A percentile compares a stretch with the other conserved stretches of the same genome.
phyloP scores from a whole-genome alignment of 2,797 vertebrate species.

The Psittacula derbiana region DNA sequence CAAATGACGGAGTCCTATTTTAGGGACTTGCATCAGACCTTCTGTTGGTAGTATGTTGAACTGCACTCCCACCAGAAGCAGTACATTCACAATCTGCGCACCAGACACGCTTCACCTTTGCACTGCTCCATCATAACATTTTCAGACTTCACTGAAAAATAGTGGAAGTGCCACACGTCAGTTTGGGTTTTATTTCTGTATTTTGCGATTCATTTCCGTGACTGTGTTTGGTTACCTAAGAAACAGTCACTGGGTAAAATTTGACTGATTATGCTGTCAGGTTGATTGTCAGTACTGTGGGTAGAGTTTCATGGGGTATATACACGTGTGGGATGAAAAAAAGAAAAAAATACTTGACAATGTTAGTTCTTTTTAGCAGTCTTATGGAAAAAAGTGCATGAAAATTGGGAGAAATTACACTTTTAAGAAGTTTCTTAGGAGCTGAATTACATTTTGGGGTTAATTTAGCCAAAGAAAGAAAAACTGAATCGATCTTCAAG shows the following conservation, averaged over 20 bases:
- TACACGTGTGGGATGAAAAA: background rate
- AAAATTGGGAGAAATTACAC: background rate
- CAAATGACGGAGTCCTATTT: background rate
- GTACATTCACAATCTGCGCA: background rate
- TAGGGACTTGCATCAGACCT: background rate
- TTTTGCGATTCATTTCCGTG: background rate
- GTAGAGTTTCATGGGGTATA: slow-evolving; percentile 21
- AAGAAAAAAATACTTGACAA: slow-evolving; percentile 39
- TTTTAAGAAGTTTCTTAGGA: background rate
- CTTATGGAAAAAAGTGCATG: background rate
- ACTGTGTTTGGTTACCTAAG: slow-evolving; percentile 36
- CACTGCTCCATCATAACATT: background rate
- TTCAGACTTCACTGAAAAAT: background rate
- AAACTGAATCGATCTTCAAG: background rate
- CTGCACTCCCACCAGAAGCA: background rate
- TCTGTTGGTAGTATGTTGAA: background rate
- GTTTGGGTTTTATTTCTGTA: background rate
- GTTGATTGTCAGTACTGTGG: slow-evolving; percentile 62
- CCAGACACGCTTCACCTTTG: background rate
- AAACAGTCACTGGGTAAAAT: slow-evolving; percentile 40
- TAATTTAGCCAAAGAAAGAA: background rate
- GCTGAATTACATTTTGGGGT: background rate
- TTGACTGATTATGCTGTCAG: slow-evolving; percentile 61
- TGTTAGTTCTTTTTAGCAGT: background rate
- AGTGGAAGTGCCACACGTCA: background rate